Evolutionary conservation across 1,140 invertebrate species (phyloP).

Genomic region (Solenopsis fugax): DNA sequence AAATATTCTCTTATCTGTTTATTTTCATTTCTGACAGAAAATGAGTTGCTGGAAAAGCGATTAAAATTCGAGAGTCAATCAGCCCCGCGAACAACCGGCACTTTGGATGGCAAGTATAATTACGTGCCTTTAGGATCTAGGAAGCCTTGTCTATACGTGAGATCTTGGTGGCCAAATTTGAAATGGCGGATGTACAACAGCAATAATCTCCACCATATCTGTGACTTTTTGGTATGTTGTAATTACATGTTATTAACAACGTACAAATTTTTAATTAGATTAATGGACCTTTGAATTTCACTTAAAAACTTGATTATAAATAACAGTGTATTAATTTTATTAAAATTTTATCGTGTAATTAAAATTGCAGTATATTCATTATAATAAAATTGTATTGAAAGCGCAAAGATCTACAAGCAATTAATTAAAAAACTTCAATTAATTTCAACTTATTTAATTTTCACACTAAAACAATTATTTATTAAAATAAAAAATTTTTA

Average conservation of each 20-base stretch:
- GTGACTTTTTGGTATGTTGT: slow-evolving; percentile 78
- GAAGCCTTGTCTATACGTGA: slow-evolving; percentile 84
- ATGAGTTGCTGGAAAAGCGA: slow-evolving; percentile 67
- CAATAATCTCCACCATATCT: slow-evolving; percentile 81
- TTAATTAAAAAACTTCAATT: no score
- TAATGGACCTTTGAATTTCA: neutral
- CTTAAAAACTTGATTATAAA: neutral
- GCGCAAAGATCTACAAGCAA: no score
- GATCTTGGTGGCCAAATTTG: slow-evolving; percentile 84
- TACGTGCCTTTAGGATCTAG: slow-evolving; percentile 81
- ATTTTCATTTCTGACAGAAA: slow-evolving; percentile 66
- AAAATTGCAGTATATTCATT: neutral
- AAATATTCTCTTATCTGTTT: neutral
- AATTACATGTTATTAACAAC: neutral
- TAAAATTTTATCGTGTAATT: neutral
- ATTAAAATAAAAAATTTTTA: no score
- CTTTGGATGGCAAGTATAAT: slow-evolving; percentile 82
- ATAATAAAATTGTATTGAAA: neutral
- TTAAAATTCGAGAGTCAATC: slow-evolving; percentile 79
- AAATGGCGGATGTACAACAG: slow-evolving; percentile 83
- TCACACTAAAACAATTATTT: no score
- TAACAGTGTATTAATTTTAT: neutral
- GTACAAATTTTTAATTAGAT: slow-evolving; percentile 8
- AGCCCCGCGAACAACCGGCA: slow-evolving; percentile 73
- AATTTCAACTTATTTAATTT: no score